phyloP scores from a whole-genome alignment of 2,113 vertebrate species.

The Gavialis gangeticus region DNA sequence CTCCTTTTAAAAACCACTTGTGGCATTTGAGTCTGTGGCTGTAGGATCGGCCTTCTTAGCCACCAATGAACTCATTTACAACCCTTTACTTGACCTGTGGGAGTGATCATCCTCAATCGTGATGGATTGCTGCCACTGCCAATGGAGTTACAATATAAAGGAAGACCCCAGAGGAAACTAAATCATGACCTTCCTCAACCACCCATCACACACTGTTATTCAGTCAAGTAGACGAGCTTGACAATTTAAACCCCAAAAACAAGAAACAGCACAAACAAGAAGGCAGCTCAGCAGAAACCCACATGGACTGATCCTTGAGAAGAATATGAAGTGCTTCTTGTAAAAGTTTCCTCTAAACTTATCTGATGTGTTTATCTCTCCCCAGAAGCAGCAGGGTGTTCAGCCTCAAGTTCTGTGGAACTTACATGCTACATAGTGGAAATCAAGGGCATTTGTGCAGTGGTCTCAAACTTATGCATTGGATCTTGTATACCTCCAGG shows the following conservation, averaged over 20 bases:
- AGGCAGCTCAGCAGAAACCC: accelerated
- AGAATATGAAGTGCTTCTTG: background rate
- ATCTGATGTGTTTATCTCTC: background rate
- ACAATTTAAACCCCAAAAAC: background rate
- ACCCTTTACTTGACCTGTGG: too few species aligned
- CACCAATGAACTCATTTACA: too few species aligned
- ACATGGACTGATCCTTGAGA: accelerated
- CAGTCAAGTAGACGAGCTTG: background rate
- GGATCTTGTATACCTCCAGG: background rate
- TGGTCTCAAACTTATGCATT: background rate
- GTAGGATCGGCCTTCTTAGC: too few species aligned
- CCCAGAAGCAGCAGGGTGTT: background rate
- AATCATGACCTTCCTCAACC: background rate
- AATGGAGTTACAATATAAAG: background rate
- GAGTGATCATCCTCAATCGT: too few species aligned
- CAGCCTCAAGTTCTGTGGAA: background rate
- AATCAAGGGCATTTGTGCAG: background rate
- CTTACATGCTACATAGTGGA: background rate
- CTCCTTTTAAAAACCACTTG: too few species aligned
- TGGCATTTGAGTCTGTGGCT: too few species aligned
- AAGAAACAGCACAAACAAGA: background rate
- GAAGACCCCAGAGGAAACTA: background rate
- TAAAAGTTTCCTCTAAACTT: background rate
- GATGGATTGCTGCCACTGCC: too few species aligned
- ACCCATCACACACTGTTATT: too few species aligned